Evolutionary conservation across 2,888 invertebrate genomes (phyloP).

Genomic region (Bibio marci): DNA sequence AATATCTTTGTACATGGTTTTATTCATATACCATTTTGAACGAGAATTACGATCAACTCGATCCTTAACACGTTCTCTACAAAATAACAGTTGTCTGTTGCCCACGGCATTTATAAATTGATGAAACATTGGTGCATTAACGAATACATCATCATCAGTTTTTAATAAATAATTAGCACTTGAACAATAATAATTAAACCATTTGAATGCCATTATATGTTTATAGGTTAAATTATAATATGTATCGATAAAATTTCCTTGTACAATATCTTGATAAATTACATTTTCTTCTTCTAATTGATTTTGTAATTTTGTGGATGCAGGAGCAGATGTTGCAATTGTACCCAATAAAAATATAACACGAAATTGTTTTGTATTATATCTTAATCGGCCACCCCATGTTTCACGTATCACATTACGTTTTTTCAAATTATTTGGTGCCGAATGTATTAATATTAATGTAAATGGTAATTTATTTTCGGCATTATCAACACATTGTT

Average conservation of each 20-base stretch:
- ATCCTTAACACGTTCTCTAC: conserved; percentile 34
- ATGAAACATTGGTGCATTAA: too few species aligned
- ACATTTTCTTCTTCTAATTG: conserved; percentile 35
- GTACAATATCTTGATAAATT: conserved; percentile 47
- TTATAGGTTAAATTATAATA: conserved; percentile 74
- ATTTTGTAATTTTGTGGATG: too few species aligned
- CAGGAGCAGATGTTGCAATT: conserved; percentile 22
- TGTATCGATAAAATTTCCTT: conserved; percentile 58
- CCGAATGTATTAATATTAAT: conserved; percentile 49
- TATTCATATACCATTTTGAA: conserved; percentile 62
- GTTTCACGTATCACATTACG: conserved; percentile 52
- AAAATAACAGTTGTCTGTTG: conserved; percentile 37
- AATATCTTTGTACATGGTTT: conserved; percentile 40
- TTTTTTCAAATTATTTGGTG: conserved; percentile 43
- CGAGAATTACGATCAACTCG: conserved; percentile 41
- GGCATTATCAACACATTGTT: conserved; percentile 28
- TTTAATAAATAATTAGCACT: conserved; percentile 51
- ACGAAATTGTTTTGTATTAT: conserved; percentile 27
- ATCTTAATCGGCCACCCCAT: conserved; percentile 59
- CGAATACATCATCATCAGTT: conserved; percentile 61
- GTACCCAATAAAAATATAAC: conserved; percentile 50
- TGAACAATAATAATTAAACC: conserved; percentile 53
- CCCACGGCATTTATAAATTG: conserved; percentile 36
- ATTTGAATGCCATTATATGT: conserved; percentile 65
- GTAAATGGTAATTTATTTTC: conserved; percentile 35